These are phyloP conservation scores for Agrenia bidenticulata DNA, from an alignment of 2,888 invertebrate species.

Conservation along the genomic window DNA sequence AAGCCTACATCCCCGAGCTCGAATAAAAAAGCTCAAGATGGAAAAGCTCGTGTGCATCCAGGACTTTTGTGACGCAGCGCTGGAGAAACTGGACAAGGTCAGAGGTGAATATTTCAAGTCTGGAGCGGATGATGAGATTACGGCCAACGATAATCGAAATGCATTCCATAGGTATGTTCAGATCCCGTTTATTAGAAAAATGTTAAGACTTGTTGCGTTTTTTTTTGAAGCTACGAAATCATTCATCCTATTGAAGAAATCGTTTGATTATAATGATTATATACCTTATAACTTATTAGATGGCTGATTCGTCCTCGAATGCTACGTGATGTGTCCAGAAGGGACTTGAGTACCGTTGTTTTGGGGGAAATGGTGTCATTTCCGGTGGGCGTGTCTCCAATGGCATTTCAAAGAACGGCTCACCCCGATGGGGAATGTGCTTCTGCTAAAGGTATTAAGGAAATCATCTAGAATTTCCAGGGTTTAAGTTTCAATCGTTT, in stretches of 20 bases:
- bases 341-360: slow-evolving; percentile 65
- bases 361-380: slow-evolving; percentile 68
- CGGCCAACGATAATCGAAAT: slow-evolving; percentile 69
- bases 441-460: slow-evolving; percentile 71
- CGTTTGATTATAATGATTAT: slow-evolving; percentile 36
- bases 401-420: slow-evolving; percentile 89
- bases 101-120: slow-evolving; percentile 60
- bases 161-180: slow-evolving; percentile 76
- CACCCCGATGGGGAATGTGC: slow-evolving; percentile 85
- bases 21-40: too few relatives aligned
- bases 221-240: neutral
- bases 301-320: slow-evolving; percentile 75
- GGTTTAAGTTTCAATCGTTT: too few relatives aligned
- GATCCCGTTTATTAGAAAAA: neutral
- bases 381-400: slow-evolving; percentile 80
- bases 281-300: slow-evolving; percentile 59
- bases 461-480: too few relatives aligned
- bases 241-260: slow-evolving; percentile 2
- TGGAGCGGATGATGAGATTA: slow-evolving; percentile 78
- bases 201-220: neutral
- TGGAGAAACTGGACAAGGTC: slow-evolving; percentile 65
- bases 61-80: slow-evolving; percentile 75
- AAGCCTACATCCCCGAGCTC: too few relatives aligned
- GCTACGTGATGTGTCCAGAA: slow-evolving; percentile 70
- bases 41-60: slow-evolving; percentile 65